phyloP scores from a whole-genome alignment of 2,888 invertebrate genomes.

The Stictocephala bisonia region DNA sequence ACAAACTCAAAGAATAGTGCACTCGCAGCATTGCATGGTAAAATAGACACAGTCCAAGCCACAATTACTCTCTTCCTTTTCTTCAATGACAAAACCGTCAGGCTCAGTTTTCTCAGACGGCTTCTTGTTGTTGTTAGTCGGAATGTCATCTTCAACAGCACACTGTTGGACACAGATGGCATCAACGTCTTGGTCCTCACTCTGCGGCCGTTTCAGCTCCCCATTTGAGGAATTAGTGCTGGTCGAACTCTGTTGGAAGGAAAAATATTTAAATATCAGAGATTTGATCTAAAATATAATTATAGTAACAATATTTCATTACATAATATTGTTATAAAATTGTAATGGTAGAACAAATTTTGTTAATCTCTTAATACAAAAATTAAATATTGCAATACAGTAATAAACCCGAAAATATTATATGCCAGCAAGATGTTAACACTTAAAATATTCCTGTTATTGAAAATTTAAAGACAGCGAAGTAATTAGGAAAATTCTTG shows the following conservation, averaged over 20 bases:
- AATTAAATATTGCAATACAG: no score
- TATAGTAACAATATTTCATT: no score
- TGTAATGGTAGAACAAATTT: no score
- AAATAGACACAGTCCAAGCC: conserved; percentile 73
- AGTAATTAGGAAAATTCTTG: no score
- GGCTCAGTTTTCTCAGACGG: not conserved
- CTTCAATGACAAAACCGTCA: not conserved
- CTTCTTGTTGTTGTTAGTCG: not conserved
- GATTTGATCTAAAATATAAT: no score
- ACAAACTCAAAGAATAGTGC: conserved; percentile 65
- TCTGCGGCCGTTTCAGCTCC: not conserved
- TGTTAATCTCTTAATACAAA: no score
- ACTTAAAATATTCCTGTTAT: no score
- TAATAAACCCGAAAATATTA: no score
- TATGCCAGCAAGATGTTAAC: no score
- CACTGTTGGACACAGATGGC: conserved; percentile 27
- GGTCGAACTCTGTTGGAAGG: not conserved
- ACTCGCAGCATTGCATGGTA: conserved; percentile 74
- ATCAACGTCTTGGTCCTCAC: conserved; percentile 12
- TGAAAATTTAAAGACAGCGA: no score
- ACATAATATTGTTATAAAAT: no score
- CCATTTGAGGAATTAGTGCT: not conserved
- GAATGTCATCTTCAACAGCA: not conserved
- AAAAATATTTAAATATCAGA: no score
- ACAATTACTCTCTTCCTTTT: conserved; percentile 70